These are phyloP conservation scores for Cheilosia soror DNA, from an alignment of 2,888 invertebrate species.

Conservation along the genomic window DNA sequence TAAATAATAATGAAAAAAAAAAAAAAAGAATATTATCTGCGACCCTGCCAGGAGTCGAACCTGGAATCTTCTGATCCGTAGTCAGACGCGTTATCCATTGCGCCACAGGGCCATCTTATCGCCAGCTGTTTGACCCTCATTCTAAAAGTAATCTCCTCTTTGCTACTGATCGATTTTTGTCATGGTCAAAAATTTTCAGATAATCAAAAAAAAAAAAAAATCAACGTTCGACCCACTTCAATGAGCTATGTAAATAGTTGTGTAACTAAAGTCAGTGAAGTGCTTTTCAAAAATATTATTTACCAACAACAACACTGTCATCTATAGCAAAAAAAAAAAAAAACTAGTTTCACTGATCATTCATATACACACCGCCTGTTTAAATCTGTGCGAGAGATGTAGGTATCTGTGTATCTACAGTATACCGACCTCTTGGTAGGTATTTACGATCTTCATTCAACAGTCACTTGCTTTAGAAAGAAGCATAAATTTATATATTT, in stretches of 20 bases:
- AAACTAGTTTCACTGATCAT: conserved; percentile 65
- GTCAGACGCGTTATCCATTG: conserved; percentile 71
- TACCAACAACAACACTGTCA: conserved; percentile 7
- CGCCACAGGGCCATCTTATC: conserved; percentile 52
- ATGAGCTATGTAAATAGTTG: conserved; percentile 6
- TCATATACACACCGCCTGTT: conserved; percentile 28
- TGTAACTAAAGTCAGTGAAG: conserved; percentile 22
- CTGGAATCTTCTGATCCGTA: conserved; percentile 74
- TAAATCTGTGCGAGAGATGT: not conserved
- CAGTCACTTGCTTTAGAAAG: conserved; percentile 5
- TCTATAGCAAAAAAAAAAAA: conserved; percentile 19
- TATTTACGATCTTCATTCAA: conserved; percentile 62
- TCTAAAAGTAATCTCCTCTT: not conserved
- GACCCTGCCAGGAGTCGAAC: conserved; percentile 73
- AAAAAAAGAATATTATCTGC: not conserved
- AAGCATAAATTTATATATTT: not conserved
- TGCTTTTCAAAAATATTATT: conserved; percentile 34
- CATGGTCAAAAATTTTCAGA: conserved; percentile 26
- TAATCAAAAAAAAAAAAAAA: not conserved
- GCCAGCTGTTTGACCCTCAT: not conserved
- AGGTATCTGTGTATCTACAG: not conserved
- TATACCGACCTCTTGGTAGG: not conserved
- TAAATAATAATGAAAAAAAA: not conserved
- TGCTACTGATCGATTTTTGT: not conserved
- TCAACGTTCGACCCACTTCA: conserved; percentile 54